Percentiles rank a stretch among this genome's conserved stretches.
Evolutionary conservation across 1,140 invertebrate genomes (phyloP).

Genomic region (Aradophagus sp.): DNA sequence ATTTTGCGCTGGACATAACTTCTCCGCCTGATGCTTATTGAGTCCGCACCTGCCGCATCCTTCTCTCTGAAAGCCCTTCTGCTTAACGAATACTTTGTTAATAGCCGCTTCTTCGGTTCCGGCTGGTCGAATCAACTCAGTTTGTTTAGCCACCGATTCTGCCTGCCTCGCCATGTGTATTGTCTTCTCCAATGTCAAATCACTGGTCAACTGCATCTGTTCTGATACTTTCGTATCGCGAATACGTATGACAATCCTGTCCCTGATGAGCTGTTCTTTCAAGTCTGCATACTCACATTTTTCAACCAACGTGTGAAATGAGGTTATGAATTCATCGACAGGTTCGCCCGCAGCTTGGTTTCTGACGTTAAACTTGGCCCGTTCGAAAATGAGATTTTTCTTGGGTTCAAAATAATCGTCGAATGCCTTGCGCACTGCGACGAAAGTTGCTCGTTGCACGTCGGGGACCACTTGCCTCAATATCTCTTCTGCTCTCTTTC

Average conservation of each 20-base stretch:
- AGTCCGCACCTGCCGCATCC: slow-evolving; percentile 31
- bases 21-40: slow-evolving; percentile 17
- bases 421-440: slow-evolving; percentile 53
- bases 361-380: slow-evolving; percentile 62
- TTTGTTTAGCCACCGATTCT: slow-evolving; percentile 35
- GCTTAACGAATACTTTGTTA: slow-evolving; percentile 5
- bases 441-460: slow-evolving; percentile 13
- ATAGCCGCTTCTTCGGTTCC: slow-evolving; percentile 3
- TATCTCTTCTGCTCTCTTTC: slow-evolving; percentile 59
- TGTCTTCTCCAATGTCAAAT: slow-evolving; percentile 50
- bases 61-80: slow-evolving; percentile 9
- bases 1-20: slow-evolving; percentile 42
- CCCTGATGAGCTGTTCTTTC: slow-evolving; percentile 63
- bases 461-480: slow-evolving; percentile 34
- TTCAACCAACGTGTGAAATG: slow-evolving; percentile 61
- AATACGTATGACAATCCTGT: slow-evolving; percentile 64
- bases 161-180: slow-evolving; percentile 42
- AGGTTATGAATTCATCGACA: slow-evolving; percentile 64
- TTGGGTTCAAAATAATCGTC: slow-evolving; percentile 63
- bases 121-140: slow-evolving; percentile 9
- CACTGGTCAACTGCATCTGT: slow-evolving; percentile 45
- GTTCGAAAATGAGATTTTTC: slow-evolving; percentile 62
- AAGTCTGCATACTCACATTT: slow-evolving; percentile 63
- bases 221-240: slow-evolving; percentile 36
- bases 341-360: slow-evolving; percentile 59